Percentiles rank a stretch among this genome's conserved stretches.
Evolutionary conservation across 2,797 vertebrate genomes (phyloP).

Genomic region (Spea hammondii): DNA sequence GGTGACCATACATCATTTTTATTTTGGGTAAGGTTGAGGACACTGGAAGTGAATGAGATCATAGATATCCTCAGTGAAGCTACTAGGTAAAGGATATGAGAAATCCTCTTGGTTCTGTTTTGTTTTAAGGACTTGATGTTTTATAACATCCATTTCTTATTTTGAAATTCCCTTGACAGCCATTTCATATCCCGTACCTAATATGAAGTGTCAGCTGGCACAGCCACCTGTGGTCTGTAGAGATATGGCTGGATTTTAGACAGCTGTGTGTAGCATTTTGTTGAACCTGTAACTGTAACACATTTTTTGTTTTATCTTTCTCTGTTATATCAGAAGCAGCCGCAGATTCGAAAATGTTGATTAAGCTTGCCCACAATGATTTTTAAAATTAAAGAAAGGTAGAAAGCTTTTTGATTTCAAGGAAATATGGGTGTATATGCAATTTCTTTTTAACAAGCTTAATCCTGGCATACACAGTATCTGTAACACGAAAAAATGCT

Average conservation of each 20-base stretch:
- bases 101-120: constrained; percentile 21
- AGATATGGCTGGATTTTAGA: constrained; percentile 27
- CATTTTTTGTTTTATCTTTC: constrained; percentile 6
- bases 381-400: too few relatives aligned
- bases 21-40: not conserved
- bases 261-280: constrained; percentile 41
- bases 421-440: too few relatives aligned
- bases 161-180: constrained; percentile 38
- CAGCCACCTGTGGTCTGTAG: constrained; percentile 48
- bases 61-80: constrained; percentile 19
- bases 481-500: too few relatives aligned
- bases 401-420: too few relatives aligned
- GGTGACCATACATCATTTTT: constrained; percentile 1
- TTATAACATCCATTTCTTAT: constrained; percentile 40
- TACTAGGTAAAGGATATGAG: constrained; percentile 22
- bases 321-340: constrained; percentile 33
- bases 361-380: not conserved
- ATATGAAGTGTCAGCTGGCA: constrained; percentile 47
- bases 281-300: constrained; percentile 32
- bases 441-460: too few relatives aligned
- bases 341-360: constrained; percentile 36
- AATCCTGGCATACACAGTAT: too few relatives aligned
- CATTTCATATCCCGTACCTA: constrained; percentile 49
- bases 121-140: constrained; percentile 16
- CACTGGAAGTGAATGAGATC: constrained; percentile 17